Percentiles rank a stretch among this genome's conserved stretches.
These are phyloP conservation scores for Cecidostiba fungosa DNA, from an alignment of 2,888 invertebrate genomes.

Conservation along the genomic window DNA sequence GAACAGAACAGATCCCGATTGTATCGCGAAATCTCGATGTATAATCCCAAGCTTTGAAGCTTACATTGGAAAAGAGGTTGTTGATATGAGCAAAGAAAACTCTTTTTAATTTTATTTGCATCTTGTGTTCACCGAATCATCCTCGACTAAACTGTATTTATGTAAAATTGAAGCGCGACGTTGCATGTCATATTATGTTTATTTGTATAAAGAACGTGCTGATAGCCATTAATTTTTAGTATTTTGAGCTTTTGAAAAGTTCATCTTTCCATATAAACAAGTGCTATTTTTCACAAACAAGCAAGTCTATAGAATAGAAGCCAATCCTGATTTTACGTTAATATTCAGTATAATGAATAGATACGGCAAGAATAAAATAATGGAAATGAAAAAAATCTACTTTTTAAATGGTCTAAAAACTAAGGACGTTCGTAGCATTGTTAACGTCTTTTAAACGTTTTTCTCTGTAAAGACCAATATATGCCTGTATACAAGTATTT, in stretches of 20 bases:
- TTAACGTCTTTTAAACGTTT: background rate
- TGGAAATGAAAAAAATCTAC: background rate
- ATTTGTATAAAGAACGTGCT: background rate
- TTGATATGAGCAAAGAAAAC: background rate
- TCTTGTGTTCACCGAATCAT: constrained; percentile 24
- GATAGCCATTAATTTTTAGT: constrained; percentile 22
- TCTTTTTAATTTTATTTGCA: background rate
- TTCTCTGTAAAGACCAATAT: background rate
- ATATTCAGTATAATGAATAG: background rate
- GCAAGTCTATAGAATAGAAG: background rate
- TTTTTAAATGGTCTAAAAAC: background rate
- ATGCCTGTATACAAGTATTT: background rate
- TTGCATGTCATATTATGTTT: constrained; percentile 23
- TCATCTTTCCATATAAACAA: too few species aligned
- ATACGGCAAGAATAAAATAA: background rate
- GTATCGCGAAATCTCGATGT: constrained; percentile 33
- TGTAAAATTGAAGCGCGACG: constrained; percentile 57
- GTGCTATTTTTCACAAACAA: too few species aligned
- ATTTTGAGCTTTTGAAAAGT: too few species aligned
- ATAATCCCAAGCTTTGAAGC: constrained; percentile 5
- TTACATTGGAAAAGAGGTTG: background rate
- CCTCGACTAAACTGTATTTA: constrained; percentile 26
- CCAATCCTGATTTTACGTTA: background rate
- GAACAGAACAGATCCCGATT: constrained; percentile 34
- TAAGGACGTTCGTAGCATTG: background rate